phyloP scores from a whole-genome alignment of 2,888 invertebrate genomes.

The Stegophylla sp. region DNA sequence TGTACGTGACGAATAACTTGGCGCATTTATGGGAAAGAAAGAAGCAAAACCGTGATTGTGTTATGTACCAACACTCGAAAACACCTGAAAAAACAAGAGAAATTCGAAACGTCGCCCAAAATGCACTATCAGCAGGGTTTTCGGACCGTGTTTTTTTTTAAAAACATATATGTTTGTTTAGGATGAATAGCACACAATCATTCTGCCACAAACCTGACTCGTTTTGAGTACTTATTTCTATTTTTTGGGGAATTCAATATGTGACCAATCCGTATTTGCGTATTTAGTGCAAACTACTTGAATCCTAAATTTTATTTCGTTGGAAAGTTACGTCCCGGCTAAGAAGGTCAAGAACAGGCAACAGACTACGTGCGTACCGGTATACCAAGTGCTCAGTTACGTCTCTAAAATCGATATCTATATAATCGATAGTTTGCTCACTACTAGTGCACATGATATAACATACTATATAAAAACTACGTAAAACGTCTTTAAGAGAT shows the following conservation, averaged over 20 bases:
- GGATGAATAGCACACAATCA: conserved; percentile 2
- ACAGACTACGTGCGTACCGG: no score
- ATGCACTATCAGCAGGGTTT: conserved; percentile 15
- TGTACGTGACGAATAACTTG: conserved; percentile 10
- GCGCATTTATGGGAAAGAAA: neutral
- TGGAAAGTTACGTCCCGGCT: no score
- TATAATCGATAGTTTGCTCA: no score
- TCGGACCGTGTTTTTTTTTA: conserved; percentile 12
- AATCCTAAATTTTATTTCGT: no score
- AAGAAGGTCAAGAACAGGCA: no score
- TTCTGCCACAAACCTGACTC: conserved; percentile 4
- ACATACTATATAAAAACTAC: no score
- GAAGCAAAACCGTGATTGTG: conserved; percentile 14
- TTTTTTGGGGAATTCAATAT: neutral
- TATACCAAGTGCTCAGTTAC: no score
- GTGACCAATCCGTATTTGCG: no score
- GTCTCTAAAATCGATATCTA: no score
- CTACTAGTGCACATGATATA: no score
- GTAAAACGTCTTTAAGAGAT: no score
- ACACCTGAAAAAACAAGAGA: conserved; percentile 52
- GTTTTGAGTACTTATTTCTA: neutral
- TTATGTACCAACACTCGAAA: conserved; percentile 19
- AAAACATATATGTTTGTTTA: conserved; percentile 34
- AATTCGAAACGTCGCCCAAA: conserved; percentile 45
- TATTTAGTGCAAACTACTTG: no score